phyloP scores from a whole-genome alignment of 1,140 invertebrate genomes.

The Hyles vespertilio region DNA sequence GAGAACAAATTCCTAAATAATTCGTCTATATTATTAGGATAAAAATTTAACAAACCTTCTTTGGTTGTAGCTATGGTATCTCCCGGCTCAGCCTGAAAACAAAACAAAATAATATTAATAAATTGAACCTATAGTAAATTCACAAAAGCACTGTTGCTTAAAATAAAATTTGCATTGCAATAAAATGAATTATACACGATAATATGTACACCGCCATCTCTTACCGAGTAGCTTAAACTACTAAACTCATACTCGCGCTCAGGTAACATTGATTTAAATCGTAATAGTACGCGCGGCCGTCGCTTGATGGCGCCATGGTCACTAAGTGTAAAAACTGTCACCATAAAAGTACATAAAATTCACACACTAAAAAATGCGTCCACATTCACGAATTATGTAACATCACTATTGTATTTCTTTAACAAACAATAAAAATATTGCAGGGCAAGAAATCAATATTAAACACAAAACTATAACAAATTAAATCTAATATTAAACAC shows the following conservation, averaged over 20 bases:
- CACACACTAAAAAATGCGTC: constrained; percentile 12
- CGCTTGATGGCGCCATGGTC: constrained; percentile 73
- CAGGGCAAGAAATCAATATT: not conserved
- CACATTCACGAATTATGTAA: too few relatives aligned
- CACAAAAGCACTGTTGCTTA: not conserved
- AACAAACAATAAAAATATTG: not conserved
- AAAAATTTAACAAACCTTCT: constrained; percentile 57
- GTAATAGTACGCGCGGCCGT: constrained; percentile 62
- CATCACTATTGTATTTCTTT: not conserved
- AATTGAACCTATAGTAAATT: constrained; percentile 11
- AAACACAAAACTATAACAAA: too few relatives aligned
- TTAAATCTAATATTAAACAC: too few relatives aligned
- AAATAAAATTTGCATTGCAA: not conserved
- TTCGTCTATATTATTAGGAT: not conserved
- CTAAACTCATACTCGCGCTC: constrained; percentile 26
- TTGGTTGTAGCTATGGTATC: constrained; percentile 74
- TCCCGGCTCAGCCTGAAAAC: constrained; percentile 65
- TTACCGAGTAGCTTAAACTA: constrained; percentile 63
- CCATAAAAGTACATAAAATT: constrained; percentile 68
- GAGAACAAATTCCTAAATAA: too few relatives aligned
- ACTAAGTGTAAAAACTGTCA: constrained; percentile 65
- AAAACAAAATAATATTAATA: constrained; percentile 31
- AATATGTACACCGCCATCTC: constrained; percentile 49
- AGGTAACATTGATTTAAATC: constrained; percentile 45
- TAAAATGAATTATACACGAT: too few relatives aligned